Conservation (phyloP, 2,888 invertebrate genomes). For the Proisotoma minuta region DNA sequence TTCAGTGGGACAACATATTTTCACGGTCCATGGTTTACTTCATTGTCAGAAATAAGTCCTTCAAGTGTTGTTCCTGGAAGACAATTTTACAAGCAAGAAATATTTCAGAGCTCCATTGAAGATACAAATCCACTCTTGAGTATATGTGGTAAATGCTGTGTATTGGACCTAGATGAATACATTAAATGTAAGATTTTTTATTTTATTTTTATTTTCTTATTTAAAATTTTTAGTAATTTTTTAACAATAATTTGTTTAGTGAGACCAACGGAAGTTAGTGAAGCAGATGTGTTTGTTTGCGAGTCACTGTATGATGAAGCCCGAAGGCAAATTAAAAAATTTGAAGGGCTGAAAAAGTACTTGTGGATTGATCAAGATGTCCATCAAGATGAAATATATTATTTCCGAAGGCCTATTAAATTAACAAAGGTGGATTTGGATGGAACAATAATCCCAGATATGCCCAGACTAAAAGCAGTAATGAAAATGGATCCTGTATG, state of each 20-base stretch:
- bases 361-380: slow-evolving; percentile 70
- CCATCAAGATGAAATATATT: slow-evolving; percentile 87
- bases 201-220: not conserved
- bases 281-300: slow-evolving; percentile 87
- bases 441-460: slow-evolving; percentile 30
- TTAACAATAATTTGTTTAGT: slow-evolving; percentile 55
- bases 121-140: slow-evolving; percentile 86
- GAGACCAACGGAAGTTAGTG: slow-evolving; percentile 88
- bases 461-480: slow-evolving; percentile 22
- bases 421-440: slow-evolving; percentile 39
- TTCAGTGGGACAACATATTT: slow-evolving; percentile 82
- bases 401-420: slow-evolving; percentile 64
- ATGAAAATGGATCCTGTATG: slow-evolving; percentile 34
- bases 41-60: slow-evolving; percentile 77
- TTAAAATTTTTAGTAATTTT: slow-evolving; percentile 18
- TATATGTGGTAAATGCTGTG: slow-evolving; percentile 85
- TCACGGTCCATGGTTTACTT: slow-evolving; percentile 88
- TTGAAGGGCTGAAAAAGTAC: slow-evolving; percentile 74
- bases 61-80: slow-evolving; percentile 60
- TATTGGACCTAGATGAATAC: slow-evolving; percentile 85
- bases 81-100: slow-evolving; percentile 89
- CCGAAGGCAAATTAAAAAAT: slow-evolving; percentile 69
- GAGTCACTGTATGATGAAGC: slow-evolving; percentile 87
- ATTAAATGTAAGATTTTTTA: slow-evolving; percentile 64
- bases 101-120: slow-evolving; percentile 83